A percentile compares a stretch with the other conserved stretches of the same genome.
Evolutionary conservation across 2,797 vertebrate species (phyloP).

Genomic region (Typhlichthys subterraneus): DNA sequence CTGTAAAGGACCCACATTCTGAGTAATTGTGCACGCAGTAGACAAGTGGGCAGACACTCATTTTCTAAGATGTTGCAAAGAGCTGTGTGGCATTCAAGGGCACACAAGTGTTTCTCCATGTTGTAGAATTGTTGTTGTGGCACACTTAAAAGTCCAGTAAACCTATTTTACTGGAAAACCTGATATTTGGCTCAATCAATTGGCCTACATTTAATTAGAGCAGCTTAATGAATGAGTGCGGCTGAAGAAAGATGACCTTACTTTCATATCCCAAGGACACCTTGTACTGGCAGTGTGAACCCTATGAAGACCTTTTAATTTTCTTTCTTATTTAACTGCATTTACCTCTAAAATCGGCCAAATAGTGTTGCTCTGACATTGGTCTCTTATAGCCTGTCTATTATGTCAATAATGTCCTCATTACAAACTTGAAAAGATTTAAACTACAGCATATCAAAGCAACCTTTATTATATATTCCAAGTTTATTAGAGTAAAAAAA

Average conservation of each 20-base stretch:
- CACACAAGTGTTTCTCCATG: slow-evolving; percentile 47
- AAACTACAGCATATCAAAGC: slow-evolving; percentile 17
- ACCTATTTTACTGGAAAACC: slow-evolving; percentile 76
- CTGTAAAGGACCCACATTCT: background rate
- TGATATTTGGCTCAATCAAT: slow-evolving; percentile 83
- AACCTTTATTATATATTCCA: slow-evolving; percentile 3
- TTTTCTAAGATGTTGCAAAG: slow-evolving; percentile 55
- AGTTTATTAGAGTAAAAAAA: slow-evolving; percentile 31
- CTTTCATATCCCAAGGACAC: slow-evolving; percentile 74
- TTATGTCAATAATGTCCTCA: too few species aligned
- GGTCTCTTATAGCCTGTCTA: too few species aligned
- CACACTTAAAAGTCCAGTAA: slow-evolving; percentile 70
- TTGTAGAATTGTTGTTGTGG: slow-evolving; percentile 38
- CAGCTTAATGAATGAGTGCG: slow-evolving; percentile 86
- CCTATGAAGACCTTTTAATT: slow-evolving; percentile 31
- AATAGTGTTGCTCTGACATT: too few species aligned
- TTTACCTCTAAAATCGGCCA: too few species aligned
- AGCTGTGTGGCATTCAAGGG: slow-evolving; percentile 56
- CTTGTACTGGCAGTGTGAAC: slow-evolving; percentile 64
- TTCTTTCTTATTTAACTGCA: slow-evolving; percentile 1
- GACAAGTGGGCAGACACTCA: slow-evolving; percentile 53
- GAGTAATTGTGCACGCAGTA: too few species aligned
- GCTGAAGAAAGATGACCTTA: slow-evolving; percentile 72
- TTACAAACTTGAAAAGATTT: slow-evolving; percentile 30
- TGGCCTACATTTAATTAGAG: slow-evolving; percentile 84